These are phyloP conservation scores for Latrodectus elegans DNA, from an alignment of 2,888 invertebrate species.

Conservation along the genomic window DNA sequence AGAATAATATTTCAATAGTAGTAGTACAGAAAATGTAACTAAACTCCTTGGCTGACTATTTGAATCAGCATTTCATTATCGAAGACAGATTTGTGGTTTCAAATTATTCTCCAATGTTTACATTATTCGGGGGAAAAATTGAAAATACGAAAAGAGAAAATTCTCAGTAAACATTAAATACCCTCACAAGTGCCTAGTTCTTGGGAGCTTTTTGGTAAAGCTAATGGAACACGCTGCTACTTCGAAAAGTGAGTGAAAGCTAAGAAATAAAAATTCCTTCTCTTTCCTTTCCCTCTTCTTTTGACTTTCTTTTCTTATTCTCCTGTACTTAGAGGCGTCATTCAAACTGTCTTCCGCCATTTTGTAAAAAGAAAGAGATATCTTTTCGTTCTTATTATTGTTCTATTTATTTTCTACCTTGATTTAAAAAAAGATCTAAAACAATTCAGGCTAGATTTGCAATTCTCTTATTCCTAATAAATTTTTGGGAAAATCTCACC, in stretches of 20 bases:
- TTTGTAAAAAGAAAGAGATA: not conserved
- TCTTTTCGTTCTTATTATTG: not conserved
- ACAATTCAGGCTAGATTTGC: not conserved
- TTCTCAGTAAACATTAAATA: no score
- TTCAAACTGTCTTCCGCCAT: constrained; percentile 15
- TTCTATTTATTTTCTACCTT: not conserved
- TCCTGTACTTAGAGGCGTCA: constrained; percentile 3
- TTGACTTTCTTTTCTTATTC: not conserved
- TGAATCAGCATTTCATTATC: no score
- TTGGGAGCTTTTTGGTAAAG: constrained; percentile 9
- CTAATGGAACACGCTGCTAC: constrained; percentile 14
- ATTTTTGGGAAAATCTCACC: not conserved
- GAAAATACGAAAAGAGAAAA: no score
- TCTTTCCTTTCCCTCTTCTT: not conserved
- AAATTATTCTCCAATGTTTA: no score
- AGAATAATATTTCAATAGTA: no score
- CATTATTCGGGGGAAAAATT: no score
- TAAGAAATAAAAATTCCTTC: constrained; percentile 1
- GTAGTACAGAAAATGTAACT: no score
- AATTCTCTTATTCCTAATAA: not conserved
- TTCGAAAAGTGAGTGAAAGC: constrained; percentile 2
- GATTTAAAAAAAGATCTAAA: not conserved
- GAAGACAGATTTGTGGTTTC: no score
- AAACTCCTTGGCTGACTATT: no score
- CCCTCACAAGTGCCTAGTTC: not conserved